Base-by-base conservation (phyloP, 2,113 vertebrate genomes). In the Melanerpes aurifrons region DNA sequence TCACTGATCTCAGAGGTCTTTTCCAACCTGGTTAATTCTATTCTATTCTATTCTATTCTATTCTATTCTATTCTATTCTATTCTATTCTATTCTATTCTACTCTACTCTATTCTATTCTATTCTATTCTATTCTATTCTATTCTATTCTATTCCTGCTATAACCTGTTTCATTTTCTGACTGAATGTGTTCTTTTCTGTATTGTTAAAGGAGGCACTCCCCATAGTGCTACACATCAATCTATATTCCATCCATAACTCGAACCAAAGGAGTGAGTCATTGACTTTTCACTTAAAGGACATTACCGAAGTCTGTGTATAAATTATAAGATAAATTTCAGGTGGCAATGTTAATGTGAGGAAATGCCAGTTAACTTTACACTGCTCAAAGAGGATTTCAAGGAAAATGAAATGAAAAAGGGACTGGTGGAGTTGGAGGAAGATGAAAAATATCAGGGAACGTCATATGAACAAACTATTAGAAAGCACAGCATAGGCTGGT, bases 181-280 rank as follows among this genome's bases (percentile, higher is more conserved):
- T 62, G 29, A 54, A 66, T 87, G 53, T 40, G 45, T 71, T 40
- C 5, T 74, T 81, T 77, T 77, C n/a, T 53, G 1, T 25, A 3
- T 48, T 43, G 31, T 68, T 75, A 69, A 69, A 95, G 56, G 12
- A 47, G 0, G 7, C 15, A 25, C 20, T 63, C 22, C 7, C 8
- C 4, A 8, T 17, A 25, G 31, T 15, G 31, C 32, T 82, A 10
- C 7, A 40, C 0, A 0, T 85, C 15, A 80, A 29, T 7, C 45
- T 62, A 2, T 64, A 53, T 75, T 76, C 74, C 12, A 68, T 58
- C 31, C 14, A 45, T 45, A 84, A 58, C 3, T 14, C 3, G 26
- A 78, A 91, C 25, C 8, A 66, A 32, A 76, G 50, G 32, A 79
- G 31, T 53, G 4, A 56, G 15, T 54, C n/a, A 45, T 18, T 40